A percentile compares a stretch with the other conserved stretches of the same genome.
These are phyloP conservation scores for Ectropis crepuscularia DNA, from an alignment of 2,888 invertebrate species.

Conservation along the genomic window DNA sequence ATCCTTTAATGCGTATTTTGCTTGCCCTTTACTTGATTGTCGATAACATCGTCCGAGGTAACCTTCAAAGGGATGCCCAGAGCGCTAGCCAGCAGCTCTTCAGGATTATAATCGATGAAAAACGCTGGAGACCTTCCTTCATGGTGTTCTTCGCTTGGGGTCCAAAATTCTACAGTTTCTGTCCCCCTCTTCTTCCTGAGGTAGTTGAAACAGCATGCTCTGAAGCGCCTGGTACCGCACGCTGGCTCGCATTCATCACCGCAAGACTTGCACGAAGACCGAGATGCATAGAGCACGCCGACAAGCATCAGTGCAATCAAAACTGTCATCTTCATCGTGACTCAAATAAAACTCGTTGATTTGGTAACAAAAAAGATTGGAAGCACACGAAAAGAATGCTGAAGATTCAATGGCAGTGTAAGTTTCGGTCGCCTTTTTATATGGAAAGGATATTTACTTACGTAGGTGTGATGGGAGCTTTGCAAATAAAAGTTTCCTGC, in stretches of 20 bases:
- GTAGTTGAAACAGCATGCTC: constrained; percentile 89
- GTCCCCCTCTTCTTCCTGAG: constrained; percentile 82
- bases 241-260: constrained; percentile 86
- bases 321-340: constrained; percentile 15
- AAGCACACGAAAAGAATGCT: constrained; percentile 1
- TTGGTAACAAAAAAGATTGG: not conserved
- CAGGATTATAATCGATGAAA: constrained; percentile 20
- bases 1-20: not conserved
- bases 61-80: not conserved
- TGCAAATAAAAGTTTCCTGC: constrained; percentile 19
- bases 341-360: not conserved
- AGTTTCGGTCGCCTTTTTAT: constrained; percentile 22
- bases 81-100: constrained; percentile 6
- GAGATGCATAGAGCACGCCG: constrained; percentile 64
- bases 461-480: constrained; percentile 20
- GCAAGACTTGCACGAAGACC: constrained; percentile 86
- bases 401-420: constrained; percentile 12
- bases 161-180: constrained; percentile 45
- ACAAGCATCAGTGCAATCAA: constrained; percentile 13
- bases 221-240: constrained; percentile 87
- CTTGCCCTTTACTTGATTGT: constrained; percentile 4
- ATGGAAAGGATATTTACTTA: constrained; percentile 16
- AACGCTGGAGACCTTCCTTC: constrained; percentile 4
- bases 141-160: constrained; percentile 2
- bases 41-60: not conserved